phyloP scores from a whole-genome alignment of 2,113 vertebrate genomes.

The Origma solitaria region DNA sequence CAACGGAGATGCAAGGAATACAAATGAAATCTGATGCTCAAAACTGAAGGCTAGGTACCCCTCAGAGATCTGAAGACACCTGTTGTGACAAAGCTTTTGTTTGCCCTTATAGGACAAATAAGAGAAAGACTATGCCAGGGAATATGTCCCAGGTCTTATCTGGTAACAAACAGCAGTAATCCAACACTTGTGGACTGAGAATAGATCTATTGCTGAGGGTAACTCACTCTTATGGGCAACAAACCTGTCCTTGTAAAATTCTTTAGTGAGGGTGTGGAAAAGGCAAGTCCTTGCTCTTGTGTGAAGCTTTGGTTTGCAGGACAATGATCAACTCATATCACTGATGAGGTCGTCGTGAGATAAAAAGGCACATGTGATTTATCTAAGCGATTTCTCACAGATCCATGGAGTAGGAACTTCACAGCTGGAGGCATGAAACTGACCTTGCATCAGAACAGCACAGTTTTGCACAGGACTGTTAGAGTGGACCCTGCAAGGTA shows the following conservation, averaged over 20 bases:
- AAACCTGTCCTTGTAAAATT: neutral
- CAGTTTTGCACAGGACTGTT: slow-evolving; percentile 38
- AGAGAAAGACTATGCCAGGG: neutral
- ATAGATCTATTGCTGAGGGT: neutral
- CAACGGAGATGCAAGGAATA: neutral
- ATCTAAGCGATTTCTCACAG: slow-evolving; percentile 30
- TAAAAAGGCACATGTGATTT: neutral
- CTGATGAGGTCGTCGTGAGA: neutral
- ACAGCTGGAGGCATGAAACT: slow-evolving; percentile 5
- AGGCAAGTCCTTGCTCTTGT: neutral
- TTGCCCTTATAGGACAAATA: neutral
- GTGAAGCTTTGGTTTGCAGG: neutral
- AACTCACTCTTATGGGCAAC: neutral
- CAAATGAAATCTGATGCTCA: neutral
- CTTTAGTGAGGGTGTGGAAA: neutral
- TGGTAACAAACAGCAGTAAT: neutral
- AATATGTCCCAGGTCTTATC: neutral
- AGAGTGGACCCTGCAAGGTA: neutral
- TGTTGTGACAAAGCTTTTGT: neutral
- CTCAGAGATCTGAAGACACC: neutral
- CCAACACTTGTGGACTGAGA: neutral
- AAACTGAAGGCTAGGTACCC: neutral
- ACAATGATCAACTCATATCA: neutral
- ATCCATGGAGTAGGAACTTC: neutral
- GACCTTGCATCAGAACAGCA: neutral